Percentiles rank a stretch among this genome's conserved stretches.
Evolutionary conservation across 2,888 invertebrate genomes (phyloP).

Genomic region (Horisme vitalbata): DNA sequence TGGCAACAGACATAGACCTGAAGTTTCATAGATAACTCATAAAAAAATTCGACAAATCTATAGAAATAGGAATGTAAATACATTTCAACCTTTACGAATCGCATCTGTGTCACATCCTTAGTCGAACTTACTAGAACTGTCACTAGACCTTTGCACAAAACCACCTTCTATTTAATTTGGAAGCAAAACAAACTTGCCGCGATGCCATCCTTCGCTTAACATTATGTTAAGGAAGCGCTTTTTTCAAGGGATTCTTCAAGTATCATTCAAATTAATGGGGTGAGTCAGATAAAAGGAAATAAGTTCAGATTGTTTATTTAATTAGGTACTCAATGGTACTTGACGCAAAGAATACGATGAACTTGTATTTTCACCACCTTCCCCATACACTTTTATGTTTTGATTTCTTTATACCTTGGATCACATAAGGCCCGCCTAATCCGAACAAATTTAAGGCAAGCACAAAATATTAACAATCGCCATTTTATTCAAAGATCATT

Average conservation of each 20-base stretch:
- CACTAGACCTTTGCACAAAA: slow-evolving; percentile 38
- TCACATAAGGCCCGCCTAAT: too few relatives aligned
- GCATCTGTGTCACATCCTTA: background rate
- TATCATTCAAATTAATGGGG: slow-evolving; percentile 45
- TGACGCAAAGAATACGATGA: slow-evolving; percentile 21
- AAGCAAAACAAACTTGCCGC: slow-evolving; percentile 40
- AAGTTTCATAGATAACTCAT: too few relatives aligned
- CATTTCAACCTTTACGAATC: background rate
- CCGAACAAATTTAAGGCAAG: too few relatives aligned
- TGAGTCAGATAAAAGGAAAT: slow-evolving; percentile 42
- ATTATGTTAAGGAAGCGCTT: slow-evolving; percentile 46
- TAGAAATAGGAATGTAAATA: too few relatives aligned
- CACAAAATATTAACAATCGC: too few relatives aligned
- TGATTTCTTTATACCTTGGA: too few relatives aligned
- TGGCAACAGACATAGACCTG: too few relatives aligned
- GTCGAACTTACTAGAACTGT: slow-evolving; percentile 32
- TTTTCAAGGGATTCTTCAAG: slow-evolving; percentile 40
- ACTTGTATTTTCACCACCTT: slow-evolving; percentile 11
- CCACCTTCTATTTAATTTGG: slow-evolving; percentile 45
- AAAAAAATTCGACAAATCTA: too few relatives aligned
- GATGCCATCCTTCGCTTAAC: slow-evolving; percentile 37
- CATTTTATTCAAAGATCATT: too few relatives aligned
- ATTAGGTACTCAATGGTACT: slow-evolving; percentile 8
- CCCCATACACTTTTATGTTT: slow-evolving; percentile 2
- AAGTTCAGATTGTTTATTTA: slow-evolving; percentile 38